These are phyloP conservation scores for honey bee (Apis mellifera) DNA, from an alignment of 1,140 invertebrate species.

Conservation along the genomic window Amel_HAv3.1 CM009931.2:1396001-1396500, in stretches of 20 bases:
- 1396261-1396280: slow-evolving; percentile 13
- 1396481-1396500: too few relatives aligned
- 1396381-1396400: not conserved
- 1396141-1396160: slow-evolving; percentile 37
- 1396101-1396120: slow-evolving; percentile 50
- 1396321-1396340: slow-evolving; percentile 34
- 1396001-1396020: not conserved
- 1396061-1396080: slow-evolving; percentile 14
- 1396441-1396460: too few relatives aligned
- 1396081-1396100: slow-evolving; percentile 45
- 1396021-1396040: slow-evolving; percentile 40
- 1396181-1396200: slow-evolving; percentile 25
- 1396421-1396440: too few relatives aligned
- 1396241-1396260: slow-evolving; percentile 50
- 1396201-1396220: slow-evolving; percentile 21
- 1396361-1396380: not conserved
- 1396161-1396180: slow-evolving; percentile 21
- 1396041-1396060: slow-evolving; percentile 41
- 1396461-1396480: too few relatives aligned
- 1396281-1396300: slow-evolving; percentile 34
- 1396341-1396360: slow-evolving; percentile 38
- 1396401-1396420: too few relatives aligned
- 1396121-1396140: slow-evolving; percentile 41
- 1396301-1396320: slow-evolving; percentile 52
- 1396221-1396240: slow-evolving; percentile 6